Evolutionary conservation across 2,113 vertebrate genomes (phyloP), one percentile per base, ranked within the genome.

Genomic region (Erythrocercus mccallii): DNA sequence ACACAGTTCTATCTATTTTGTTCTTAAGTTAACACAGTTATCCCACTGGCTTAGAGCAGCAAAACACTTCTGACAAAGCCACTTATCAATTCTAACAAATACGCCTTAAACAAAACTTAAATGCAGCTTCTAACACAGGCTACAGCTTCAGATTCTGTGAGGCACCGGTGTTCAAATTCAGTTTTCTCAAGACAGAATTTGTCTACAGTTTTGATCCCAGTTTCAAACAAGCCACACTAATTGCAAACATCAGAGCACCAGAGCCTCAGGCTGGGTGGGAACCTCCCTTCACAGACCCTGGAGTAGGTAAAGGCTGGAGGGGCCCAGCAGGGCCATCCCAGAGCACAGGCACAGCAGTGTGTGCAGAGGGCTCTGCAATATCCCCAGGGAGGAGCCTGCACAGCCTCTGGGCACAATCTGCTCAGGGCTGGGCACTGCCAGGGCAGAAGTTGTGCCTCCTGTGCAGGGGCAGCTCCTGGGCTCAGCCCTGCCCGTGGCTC

Each of bases 221-320:
- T 0, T 3, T 1, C 7, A 83, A 76, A 60, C 30, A n/a, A 84
- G 4, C 15, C 50, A 30, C 40, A 44, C 19, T n/a, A 30, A 35
- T 33, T 24, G 50, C 20, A 47, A 37, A 45, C 13, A 28, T 13
- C 10, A 69, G 38, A 14, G 24, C 25, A 20, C 2, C 10, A 74
- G 44, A 72, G 60, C n/a, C 57, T 48, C 11, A 21, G n/a, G n/a
- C 42, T 70, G 0, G 0, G 12, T 23, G 7, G 51, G 33, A 68
- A 15, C 7, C 12, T 40, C 18, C 9, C 33, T 69, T 28, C 20
- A 21, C 25, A 35, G 42, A 74, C 1, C 25, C 12, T 54, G 61
- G 51, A 11, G 15, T 0, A 15, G 16, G 6, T 5, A 1, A 50
- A 54, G n/a, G 28, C 1, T 10, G 58, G 38, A 18, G 3, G 21